Evolutionary conservation across 2,113 vertebrate species (phyloP).

Genomic region (Entomyzon cyanotis): DNA sequence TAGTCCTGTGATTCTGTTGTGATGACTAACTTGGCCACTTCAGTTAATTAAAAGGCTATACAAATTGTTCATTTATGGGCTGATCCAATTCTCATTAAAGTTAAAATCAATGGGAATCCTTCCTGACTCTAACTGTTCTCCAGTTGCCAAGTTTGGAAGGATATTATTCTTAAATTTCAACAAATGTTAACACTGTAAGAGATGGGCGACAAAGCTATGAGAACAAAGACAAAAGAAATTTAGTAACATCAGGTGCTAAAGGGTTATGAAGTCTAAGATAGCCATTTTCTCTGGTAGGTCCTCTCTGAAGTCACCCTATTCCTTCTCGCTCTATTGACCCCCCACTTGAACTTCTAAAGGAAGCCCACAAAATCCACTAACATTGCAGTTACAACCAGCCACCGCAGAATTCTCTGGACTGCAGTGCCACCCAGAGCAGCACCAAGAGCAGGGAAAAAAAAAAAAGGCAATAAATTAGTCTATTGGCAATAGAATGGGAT

Average conservation of each 20-base stretch:
- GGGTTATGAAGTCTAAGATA: background rate
- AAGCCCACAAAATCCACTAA: background rate
- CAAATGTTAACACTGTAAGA: background rate
- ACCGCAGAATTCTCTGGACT: background rate
- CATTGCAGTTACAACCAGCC: background rate
- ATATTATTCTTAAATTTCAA: background rate
- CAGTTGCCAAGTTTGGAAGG: background rate
- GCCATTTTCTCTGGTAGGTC: background rate
- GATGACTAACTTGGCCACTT: conserved; percentile 7
- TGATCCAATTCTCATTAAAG: background rate
- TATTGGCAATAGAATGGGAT: background rate
- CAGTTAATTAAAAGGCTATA: conserved; percentile 35
- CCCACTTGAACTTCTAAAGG: background rate
- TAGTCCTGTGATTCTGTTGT: background rate
- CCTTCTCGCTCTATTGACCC: background rate
- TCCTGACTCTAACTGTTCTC: background rate
- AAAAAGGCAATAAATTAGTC: background rate
- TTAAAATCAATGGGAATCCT: background rate
- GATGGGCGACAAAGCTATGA: background rate
- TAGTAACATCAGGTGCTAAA: background rate
- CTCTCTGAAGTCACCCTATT: background rate
- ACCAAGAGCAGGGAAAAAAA: background rate
- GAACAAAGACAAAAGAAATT: background rate
- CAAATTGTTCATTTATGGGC: background rate
- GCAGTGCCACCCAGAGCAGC: conserved; percentile 53